Evolutionary conservation across 1,140 invertebrate species (phyloP).

Genomic region (Papilio polytes): DNA sequence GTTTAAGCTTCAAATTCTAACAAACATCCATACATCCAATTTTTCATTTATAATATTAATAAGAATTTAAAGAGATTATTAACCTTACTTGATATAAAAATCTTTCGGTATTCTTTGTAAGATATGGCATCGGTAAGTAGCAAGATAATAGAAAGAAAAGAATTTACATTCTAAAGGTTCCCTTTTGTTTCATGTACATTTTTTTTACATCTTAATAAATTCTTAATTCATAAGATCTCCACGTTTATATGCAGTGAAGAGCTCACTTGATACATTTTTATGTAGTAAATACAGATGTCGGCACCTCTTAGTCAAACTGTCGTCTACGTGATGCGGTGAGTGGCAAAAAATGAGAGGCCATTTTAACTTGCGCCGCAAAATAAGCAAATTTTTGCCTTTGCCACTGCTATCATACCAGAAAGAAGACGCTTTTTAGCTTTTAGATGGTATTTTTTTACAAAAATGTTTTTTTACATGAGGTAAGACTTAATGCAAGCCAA

Average conservation of each 20-base stretch:
- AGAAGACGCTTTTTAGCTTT: slow-evolving; percentile 59
- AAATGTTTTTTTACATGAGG: slow-evolving; percentile 53
- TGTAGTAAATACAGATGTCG: slow-evolving; percentile 44
- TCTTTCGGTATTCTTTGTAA: no score
- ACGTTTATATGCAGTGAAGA: background rate
- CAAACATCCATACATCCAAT: no score
- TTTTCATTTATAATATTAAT: no score
- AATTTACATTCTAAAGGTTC: background rate
- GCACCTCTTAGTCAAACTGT: slow-evolving; percentile 53
- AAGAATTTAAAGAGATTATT: no score
- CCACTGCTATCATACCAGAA: slow-evolving; percentile 54
- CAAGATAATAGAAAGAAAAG: background rate
- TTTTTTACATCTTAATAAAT: background rate
- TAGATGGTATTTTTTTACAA: slow-evolving; percentile 60
- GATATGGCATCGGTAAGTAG: background rate
- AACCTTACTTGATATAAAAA: no score
- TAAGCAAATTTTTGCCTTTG: slow-evolving; percentile 61
- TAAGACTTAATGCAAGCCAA: slow-evolving; percentile 53
- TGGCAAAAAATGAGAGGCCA: slow-evolving; percentile 57
- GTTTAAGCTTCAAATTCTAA: no score
- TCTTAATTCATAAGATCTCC: background rate
- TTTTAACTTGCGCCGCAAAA: slow-evolving; percentile 57
- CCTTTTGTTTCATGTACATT: background rate
- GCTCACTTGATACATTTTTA: slow-evolving; percentile 35
- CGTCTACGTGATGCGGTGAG: slow-evolving; percentile 49